These are phyloP conservation scores for Eristalinus sepulchralis DNA, from an alignment of 2,888 invertebrate species.

Conservation along the genomic window DNA sequence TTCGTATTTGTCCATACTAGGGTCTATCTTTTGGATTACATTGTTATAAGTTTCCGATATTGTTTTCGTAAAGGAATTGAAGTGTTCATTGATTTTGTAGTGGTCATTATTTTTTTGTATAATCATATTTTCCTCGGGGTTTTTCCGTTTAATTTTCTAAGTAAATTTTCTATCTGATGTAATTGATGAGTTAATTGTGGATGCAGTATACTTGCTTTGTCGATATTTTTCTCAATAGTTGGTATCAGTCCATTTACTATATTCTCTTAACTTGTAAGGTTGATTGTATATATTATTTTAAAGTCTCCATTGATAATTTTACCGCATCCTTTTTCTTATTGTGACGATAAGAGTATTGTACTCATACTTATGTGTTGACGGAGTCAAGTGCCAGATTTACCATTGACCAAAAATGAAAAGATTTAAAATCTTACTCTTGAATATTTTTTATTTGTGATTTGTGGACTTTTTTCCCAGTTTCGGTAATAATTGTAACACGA, in stretches of 20 bases:
- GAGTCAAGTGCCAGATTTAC: neutral
- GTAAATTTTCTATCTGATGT: neutral
- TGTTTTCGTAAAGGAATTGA: neutral
- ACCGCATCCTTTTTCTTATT: too few relatives aligned
- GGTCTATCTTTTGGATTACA: neutral
- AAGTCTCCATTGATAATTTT: neutral
- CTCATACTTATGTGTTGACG: neutral
- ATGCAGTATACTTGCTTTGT: neutral
- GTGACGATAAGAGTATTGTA: neutral
- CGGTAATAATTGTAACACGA: conserved; percentile 1
- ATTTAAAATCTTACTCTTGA: neutral
- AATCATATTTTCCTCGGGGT: neutral
- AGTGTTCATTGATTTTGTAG: neutral
- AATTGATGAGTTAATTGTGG: neutral
- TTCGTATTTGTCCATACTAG: neutral
- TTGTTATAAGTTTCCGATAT: conserved; percentile 10
- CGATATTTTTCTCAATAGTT: neutral
- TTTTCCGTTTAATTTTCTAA: neutral
- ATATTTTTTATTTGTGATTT: conserved; percentile 17
- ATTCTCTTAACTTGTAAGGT: neutral
- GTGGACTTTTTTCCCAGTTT: conserved; percentile 16
- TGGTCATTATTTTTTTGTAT: neutral
- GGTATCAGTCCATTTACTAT: neutral
- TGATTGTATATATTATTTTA: neutral
- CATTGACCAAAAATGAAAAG: neutral